Percentiles rank a stretch among this genome's conserved stretches.
Evolutionary conservation across 2,797 vertebrate genomes (phyloP).

Genomic region (Podarcis lilfordi): DNA sequence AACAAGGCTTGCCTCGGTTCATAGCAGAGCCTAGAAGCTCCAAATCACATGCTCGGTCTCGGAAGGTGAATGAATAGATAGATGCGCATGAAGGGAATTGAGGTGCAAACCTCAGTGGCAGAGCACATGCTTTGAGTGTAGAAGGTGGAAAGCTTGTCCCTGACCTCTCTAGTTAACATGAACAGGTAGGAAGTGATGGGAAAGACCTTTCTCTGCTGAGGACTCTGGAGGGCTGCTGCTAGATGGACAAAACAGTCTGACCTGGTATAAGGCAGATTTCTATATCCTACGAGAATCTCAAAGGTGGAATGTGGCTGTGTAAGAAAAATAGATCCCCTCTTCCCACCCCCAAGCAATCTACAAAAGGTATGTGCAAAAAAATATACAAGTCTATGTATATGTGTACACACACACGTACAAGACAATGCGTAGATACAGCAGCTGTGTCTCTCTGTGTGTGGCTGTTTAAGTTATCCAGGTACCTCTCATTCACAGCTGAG

Average conservation of each 20-base stretch:
- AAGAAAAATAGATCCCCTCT: background rate
- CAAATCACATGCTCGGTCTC: background rate
- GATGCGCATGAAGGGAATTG: background rate
- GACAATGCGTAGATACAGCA: background rate
- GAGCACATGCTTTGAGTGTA: background rate
- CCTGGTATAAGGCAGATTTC: background rate
- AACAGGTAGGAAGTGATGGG: too few species aligned
- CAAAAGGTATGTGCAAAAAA: background rate
- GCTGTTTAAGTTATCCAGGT: background rate
- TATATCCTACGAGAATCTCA: background rate
- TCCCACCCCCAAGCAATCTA: background rate
- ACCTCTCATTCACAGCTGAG: background rate
- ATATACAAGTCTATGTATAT: background rate
- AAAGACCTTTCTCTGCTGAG: background rate
- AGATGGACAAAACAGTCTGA: too few species aligned
- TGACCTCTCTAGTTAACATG: background rate
- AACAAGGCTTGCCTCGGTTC: background rate
- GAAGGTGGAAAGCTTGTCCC: background rate
- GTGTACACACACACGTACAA: too few species aligned
- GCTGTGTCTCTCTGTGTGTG: too few species aligned
- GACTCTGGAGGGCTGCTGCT: background rate
- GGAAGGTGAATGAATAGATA: background rate
- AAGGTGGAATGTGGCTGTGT: background rate
- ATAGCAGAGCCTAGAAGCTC: background rate
- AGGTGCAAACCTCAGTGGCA: background rate